phyloP scores from a whole-genome alignment of 2,888 invertebrate genomes.

The Sussaba pulchella region DNA sequence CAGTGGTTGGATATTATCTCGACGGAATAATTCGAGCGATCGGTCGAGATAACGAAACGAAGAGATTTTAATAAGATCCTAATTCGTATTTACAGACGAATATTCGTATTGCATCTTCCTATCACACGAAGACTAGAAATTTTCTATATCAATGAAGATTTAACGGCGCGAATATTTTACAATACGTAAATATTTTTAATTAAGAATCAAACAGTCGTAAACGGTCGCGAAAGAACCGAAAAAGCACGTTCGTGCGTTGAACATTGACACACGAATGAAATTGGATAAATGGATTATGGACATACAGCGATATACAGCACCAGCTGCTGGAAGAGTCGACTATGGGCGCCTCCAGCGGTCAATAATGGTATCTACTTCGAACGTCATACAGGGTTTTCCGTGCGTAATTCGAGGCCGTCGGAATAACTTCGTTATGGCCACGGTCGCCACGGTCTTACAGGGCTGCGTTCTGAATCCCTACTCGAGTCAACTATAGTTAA shows the following conservation, averaged over 20 bases:
- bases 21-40: conserved; percentile 11
- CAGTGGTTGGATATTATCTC: conserved; percentile 28
- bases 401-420: too few relatives aligned
- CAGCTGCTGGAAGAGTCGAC: too few relatives aligned
- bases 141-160: conserved; percentile 5
- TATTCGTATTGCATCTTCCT: conserved; percentile 36
- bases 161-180: neutral
- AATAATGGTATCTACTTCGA: too few relatives aligned
- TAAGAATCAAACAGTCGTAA: conserved; percentile 14
- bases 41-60: conserved; percentile 23
- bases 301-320: too few relatives aligned
- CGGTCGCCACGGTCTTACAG: too few relatives aligned
- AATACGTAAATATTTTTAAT: neutral
- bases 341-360: too few relatives aligned
- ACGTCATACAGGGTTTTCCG: too few relatives aligned
- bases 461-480: too few relatives aligned
- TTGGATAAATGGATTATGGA: neutral
- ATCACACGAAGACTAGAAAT: conserved; percentile 33
- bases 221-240: too few relatives aligned
- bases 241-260: conserved; percentile 31
- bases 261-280: conserved; percentile 34
- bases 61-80: neutral
- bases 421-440: neutral
- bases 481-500: too few relatives aligned
- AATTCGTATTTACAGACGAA: conserved; percentile 50